Evolutionary conservation across 1,140 invertebrate genomes (phyloP), one percentile per base, ranked within the genome.

Genomic region (Hirudo medicinalis): DNA sequence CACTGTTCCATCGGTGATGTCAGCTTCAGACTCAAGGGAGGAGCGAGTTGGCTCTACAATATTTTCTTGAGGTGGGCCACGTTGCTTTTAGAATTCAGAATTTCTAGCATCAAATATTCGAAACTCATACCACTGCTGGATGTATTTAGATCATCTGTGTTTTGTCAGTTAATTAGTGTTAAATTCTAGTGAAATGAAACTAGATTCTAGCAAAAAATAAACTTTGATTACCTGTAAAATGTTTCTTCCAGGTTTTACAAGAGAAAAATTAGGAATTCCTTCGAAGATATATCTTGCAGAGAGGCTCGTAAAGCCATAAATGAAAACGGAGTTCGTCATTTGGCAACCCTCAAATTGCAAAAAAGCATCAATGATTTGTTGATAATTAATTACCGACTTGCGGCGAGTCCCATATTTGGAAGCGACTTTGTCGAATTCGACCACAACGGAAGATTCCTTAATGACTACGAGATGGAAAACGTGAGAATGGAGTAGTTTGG

Each of bases 41-140:
- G 72, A 19, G 67, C 66, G 1, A 49, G 32, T 53, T 72, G 72
- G 72, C 53, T 72, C 2, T 72, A 69, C 67, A 69, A 69, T 36
- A 20, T 69, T 25, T 72, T 72, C 72, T 22, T 68, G 67, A 40
- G 17, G 20, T n/a, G 17, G 5, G 25, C 15, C 3, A 15, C 15
- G 15, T 49, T 17, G 4, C 43, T 49, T 49, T 49, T 2, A 49
- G 13, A 49, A 15, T 49, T 49, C 43, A 15, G 5, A 49, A 15
- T 17, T 49, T 49, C 3, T 13, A 49, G 43, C 43, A 5, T 17
- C 11, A 49, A 49, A 11, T 15, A 49, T 8, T 11, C 13, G 15
- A 49, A 13, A 49, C 15, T 49, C 9, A 15, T 2, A 49, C 1
- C 43, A 49, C 13, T 13, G 13, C 43, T 15, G 3, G 43, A 49